phyloP scores from a whole-genome alignment of 2,888 invertebrate genomes.

The Hanleya hanleyi region DNA sequence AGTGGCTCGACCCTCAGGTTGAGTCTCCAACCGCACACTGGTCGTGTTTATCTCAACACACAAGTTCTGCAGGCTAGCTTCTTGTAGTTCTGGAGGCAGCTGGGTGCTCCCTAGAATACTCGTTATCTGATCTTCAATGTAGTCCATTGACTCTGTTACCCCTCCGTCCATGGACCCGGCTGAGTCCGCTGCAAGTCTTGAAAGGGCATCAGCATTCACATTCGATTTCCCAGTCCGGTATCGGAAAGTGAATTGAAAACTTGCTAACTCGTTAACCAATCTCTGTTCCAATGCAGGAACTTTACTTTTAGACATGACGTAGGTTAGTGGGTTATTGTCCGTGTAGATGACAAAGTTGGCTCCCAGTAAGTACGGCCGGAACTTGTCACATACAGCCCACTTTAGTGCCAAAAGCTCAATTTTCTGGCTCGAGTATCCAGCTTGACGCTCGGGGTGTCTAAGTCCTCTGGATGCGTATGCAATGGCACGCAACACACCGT shows the following conservation, averaged over 20 bases:
- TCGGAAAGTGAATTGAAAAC: constrained; percentile 20
- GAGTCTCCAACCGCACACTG: no score
- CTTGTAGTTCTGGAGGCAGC: not conserved
- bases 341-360: constrained; percentile 22
- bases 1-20: not conserved
- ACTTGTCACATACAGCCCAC: constrained; percentile 38
- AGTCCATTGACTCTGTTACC: not conserved
- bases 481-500: constrained; percentile 26
- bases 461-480: constrained; percentile 30
- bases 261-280: constrained; percentile 26
- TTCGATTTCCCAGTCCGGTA: constrained; percentile 26
- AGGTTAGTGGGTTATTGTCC: constrained; percentile 25
- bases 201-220: constrained; percentile 25
- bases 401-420: constrained; percentile 36
- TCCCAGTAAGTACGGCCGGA: constrained; percentile 26
- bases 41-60: not conserved
- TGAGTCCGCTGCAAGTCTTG: constrained; percentile 11
- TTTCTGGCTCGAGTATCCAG: constrained; percentile 31
- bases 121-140: not conserved
- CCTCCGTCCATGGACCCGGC: not conserved
- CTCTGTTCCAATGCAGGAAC: constrained; percentile 31
- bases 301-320: constrained; percentile 18
- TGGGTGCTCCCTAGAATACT: not conserved
- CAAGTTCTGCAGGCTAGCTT: not conserved
- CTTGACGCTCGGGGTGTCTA: constrained; percentile 21